A percentile compares a stretch with the other conserved stretches of the same genome.
Conservation (phyloP, 2,113 vertebrate species). For the Dascyllus trimaculatus region DNA sequence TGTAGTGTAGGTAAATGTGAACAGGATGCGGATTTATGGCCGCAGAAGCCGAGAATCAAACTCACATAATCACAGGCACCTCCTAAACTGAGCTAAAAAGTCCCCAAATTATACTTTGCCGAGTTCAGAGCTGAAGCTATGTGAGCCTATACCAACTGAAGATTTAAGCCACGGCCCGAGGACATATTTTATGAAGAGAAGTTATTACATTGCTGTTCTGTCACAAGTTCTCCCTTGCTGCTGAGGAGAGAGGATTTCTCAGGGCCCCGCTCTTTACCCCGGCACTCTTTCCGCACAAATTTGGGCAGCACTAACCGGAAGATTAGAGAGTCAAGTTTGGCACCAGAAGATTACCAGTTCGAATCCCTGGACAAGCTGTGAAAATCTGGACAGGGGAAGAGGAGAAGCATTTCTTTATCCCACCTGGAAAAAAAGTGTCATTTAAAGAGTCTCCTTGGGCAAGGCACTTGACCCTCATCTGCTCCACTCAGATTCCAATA, state of each 20-base stretch:
- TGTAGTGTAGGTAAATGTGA: slow-evolving; percentile 20
- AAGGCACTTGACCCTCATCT: slow-evolving; percentile 49
- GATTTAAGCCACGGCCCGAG: slow-evolving; percentile 55
- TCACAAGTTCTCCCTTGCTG: slow-evolving; percentile 43
- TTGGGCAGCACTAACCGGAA: slow-evolving; percentile 41
- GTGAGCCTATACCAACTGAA: slow-evolving; percentile 34
- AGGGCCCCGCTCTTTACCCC: slow-evolving; percentile 39
- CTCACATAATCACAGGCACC: slow-evolving; percentile 25
- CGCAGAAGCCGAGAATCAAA: slow-evolving; percentile 20
- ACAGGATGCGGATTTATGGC: slow-evolving; percentile 22
- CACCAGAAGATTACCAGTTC: slow-evolving; percentile 50
- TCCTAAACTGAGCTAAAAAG: slow-evolving; percentile 46
- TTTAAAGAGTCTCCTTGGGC: slow-evolving; percentile 51
- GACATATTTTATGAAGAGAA: slow-evolving; percentile 64
- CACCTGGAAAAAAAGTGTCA: slow-evolving; percentile 28
- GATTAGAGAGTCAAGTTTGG: slow-evolving; percentile 43
- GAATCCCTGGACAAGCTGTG: slow-evolving; percentile 42
- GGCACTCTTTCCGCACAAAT: slow-evolving; percentile 40
- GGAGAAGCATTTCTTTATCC: slow-evolving; percentile 49
- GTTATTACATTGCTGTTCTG: slow-evolving; percentile 64
- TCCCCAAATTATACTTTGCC: slow-evolving; percentile 38
- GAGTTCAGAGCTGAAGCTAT: slow-evolving; percentile 50
- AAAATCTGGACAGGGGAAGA: slow-evolving; percentile 40
- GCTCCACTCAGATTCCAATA: slow-evolving; percentile 26
- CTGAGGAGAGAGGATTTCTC: slow-evolving; percentile 54